Evolutionary conservation across 2,797 vertebrate species (phyloP).

Genomic region (Coilia nasus): DNA sequence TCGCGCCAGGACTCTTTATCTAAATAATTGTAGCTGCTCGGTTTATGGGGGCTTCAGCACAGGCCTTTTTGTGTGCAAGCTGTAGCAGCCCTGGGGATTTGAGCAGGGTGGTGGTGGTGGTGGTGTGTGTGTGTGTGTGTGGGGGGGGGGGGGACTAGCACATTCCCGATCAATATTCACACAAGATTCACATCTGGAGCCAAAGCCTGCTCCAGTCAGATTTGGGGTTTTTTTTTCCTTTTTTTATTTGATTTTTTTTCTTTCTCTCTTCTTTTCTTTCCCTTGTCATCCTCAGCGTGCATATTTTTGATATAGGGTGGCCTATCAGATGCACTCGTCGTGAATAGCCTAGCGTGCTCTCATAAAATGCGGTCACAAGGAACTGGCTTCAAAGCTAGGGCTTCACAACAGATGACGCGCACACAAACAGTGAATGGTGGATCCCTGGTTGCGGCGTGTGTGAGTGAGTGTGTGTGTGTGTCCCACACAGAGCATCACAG

Average conservation of each 20-base stretch:
- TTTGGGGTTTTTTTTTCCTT: constrained; percentile 79
- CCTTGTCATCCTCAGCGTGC: constrained; percentile 53
- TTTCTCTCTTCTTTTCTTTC: constrained; percentile 46
- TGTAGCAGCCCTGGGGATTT: constrained; percentile 78
- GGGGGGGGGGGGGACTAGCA: constrained; percentile 69
- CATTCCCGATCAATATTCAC: constrained; percentile 90
- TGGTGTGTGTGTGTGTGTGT: too few relatives aligned
- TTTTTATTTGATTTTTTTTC: constrained; percentile 51
- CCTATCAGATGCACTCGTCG: constrained; percentile 55
- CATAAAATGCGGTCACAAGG: constrained; percentile 50
- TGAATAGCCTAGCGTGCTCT: constrained; percentile 57
- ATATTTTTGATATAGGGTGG: constrained; percentile 56
- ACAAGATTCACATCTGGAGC: constrained; percentile 89
- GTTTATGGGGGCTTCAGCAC: constrained; percentile 78
- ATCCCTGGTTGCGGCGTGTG: neutral
- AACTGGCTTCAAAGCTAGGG: constrained; percentile 39
- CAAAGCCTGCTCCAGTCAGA: constrained; percentile 72
- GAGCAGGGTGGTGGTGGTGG: neutral
- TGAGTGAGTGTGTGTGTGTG: constrained; percentile 24
- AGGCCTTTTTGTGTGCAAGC: constrained; percentile 76
- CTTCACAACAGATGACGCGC: constrained; percentile 10
- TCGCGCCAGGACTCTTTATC: constrained; percentile 76
- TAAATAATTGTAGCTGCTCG: constrained; percentile 84
- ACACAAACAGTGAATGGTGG: neutral
- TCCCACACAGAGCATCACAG: constrained; percentile 49